phyloP scores from a whole-genome alignment of 1,140 invertebrate species.

The Pogonomyrmex californicus region DNA sequence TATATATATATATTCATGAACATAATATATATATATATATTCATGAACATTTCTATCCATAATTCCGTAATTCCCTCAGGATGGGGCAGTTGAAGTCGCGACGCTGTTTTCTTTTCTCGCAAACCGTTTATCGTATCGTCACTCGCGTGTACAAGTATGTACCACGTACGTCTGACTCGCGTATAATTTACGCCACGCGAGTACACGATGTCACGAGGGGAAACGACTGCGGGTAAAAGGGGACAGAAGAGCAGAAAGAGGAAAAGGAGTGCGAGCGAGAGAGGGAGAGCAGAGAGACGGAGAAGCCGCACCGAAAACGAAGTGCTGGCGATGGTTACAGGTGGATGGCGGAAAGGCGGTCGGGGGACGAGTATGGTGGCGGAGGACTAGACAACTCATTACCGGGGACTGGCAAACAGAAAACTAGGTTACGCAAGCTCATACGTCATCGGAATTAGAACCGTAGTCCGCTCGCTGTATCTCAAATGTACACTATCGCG shows the following conservation, averaged over 20 bases:
- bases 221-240: constrained; percentile 24
- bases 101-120: constrained; percentile 21
- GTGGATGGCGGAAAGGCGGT: constrained; percentile 62
- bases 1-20: background rate
- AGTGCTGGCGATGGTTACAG: constrained; percentile 69
- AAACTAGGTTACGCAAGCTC: constrained; percentile 85
- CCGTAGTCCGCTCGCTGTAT: constrained; percentile 82
- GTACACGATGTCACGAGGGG: constrained; percentile 60
- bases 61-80: constrained; percentile 33
- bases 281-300: background rate
- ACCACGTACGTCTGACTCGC: constrained; percentile 47
- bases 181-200: constrained; percentile 70
- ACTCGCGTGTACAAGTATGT: constrained; percentile 37
- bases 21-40: background rate
- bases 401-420: constrained; percentile 83
- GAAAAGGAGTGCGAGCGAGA: constrained; percentile 18
- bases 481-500: constrained; percentile 84
- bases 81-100: background rate
- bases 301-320: constrained; percentile 58
- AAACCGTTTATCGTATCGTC: constrained; percentile 43
- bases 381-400: constrained; percentile 84
- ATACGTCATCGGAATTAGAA: constrained; percentile 86
- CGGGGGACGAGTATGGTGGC: constrained; percentile 8
- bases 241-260: background rate
- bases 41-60: constrained; percentile 28